Conservation (phyloP, 2,797 vertebrate genomes). For the Danio choprae region DNA sequence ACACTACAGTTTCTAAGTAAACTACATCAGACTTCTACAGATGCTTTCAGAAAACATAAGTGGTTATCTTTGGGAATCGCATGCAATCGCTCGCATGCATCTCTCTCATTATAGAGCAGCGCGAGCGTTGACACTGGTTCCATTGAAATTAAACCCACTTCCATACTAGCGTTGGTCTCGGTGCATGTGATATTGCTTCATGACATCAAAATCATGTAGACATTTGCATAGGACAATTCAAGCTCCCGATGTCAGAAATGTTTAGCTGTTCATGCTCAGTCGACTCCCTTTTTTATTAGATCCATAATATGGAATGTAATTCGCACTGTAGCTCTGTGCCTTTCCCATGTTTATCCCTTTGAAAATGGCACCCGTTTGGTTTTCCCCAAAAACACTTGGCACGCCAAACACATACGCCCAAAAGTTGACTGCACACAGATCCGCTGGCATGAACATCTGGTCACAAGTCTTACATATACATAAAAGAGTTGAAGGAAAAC, state of each 20-base stretch:
- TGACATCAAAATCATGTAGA: background rate
- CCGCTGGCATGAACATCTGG: conserved; percentile 57
- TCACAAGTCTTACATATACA: conserved; percentile 48
- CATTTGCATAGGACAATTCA: background rate
- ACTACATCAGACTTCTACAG: background rate
- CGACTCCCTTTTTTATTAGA: background rate
- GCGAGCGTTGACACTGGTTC: conserved; percentile 6
- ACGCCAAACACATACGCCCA: conserved; percentile 2
- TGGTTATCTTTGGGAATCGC: background rate
- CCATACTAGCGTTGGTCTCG: background rate
- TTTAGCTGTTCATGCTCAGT: background rate
- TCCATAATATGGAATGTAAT: background rate
- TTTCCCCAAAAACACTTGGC: conserved; percentile 3
- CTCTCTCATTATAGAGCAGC: background rate
- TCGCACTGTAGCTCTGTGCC: background rate
- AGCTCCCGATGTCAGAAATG: background rate
- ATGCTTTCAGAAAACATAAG: background rate
- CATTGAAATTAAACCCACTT: conserved; percentile 9
- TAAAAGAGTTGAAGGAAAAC: conserved; percentile 50
- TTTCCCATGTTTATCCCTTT: conserved; percentile 7
- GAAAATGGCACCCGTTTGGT: background rate
- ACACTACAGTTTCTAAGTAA: no score
- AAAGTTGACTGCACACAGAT: conserved; percentile 9
- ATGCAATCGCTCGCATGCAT: no score
- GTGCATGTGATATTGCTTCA: background rate